phyloP scores from a whole-genome alignment of 1,140 invertebrate species.

The Drosophila mayri region DNA sequence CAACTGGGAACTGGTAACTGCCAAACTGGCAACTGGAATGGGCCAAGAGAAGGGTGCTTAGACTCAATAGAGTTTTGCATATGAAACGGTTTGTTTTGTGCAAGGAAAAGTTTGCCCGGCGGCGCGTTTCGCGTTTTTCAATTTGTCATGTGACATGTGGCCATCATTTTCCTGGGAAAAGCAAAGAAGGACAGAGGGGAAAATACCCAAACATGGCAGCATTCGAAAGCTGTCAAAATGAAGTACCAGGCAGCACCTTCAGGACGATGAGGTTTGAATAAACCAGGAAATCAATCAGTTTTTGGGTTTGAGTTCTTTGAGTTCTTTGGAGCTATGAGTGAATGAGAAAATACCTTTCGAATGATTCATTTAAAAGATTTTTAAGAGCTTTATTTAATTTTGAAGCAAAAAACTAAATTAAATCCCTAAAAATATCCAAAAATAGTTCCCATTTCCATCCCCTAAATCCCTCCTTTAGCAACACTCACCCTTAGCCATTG shows the following conservation, averaged over 20 bases:
- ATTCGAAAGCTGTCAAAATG: conserved; percentile 36
- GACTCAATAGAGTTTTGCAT: conserved; percentile 70
- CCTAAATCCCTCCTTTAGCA: not conserved
- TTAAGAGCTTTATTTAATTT: not conserved
- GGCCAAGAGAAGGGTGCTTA: conserved; percentile 29
- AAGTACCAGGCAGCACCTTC: conserved; percentile 20
- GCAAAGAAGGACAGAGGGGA: too few relatives aligned
- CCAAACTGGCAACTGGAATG: not conserved
- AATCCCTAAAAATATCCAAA: not conserved
- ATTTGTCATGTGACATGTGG: conserved; percentile 62
- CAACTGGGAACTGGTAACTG: conserved; percentile 2
- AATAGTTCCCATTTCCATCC: not conserved
- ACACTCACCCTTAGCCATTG: conserved; percentile 91
- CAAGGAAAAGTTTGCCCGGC: conserved; percentile 60
- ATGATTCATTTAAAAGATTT: too few relatives aligned
- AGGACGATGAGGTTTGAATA: not conserved
- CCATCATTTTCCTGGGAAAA: not conserved
- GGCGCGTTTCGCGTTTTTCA: conserved; percentile 66
- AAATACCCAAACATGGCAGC: conserved; percentile 1
- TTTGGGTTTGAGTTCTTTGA: not conserved
- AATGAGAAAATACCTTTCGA: not conserved
- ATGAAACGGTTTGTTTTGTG: conserved; percentile 62
- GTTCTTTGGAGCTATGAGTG: not conserved
- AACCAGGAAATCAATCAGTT: not conserved
- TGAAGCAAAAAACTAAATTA: not conserved